Evolutionary conservation across 2,113 vertebrate species (phyloP).

Genomic region (Alexandromys fortis): DNA sequence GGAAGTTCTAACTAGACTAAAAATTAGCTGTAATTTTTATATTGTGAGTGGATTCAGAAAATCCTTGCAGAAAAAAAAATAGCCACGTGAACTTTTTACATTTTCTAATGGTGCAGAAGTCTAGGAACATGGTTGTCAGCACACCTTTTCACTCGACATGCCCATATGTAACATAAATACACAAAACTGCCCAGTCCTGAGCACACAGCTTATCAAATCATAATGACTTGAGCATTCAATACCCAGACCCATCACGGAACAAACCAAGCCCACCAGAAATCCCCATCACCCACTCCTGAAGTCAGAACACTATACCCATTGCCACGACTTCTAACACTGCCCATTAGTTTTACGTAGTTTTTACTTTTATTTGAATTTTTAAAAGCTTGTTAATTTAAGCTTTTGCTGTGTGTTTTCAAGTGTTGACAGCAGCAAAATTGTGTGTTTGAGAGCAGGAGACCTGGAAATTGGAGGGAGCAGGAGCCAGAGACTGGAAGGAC

Average conservation of each 20-base stretch:
- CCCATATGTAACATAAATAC: not conserved
- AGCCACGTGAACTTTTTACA: not conserved
- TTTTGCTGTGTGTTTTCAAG: not conserved
- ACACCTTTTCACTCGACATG: constrained; percentile 10
- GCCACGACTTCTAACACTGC: not conserved
- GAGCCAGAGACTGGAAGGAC: too few species aligned
- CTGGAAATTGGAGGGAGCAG: not conserved
- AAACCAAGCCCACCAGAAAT: not conserved
- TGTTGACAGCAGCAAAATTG: not conserved
- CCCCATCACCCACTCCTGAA: not conserved
- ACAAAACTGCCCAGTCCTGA: not conserved
- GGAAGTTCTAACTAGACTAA: not conserved
- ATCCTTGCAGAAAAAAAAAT: not conserved
- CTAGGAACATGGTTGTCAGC: not conserved
- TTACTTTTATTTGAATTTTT: not conserved
- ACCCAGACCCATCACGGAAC: not conserved
- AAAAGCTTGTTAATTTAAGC: not conserved
- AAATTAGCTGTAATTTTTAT: not conserved
- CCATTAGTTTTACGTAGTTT: not conserved
- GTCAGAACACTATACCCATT: not conserved
- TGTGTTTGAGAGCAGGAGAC: not conserved
- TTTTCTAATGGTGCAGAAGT: constrained; percentile 27
- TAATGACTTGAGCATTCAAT: not conserved
- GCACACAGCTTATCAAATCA: not conserved
- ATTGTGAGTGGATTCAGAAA: not conserved